Evolutionary conservation across 2,888 invertebrate genomes (phyloP), one percentile per base, ranked within the genome.

Genomic region (Brenthis hecate): DNA sequence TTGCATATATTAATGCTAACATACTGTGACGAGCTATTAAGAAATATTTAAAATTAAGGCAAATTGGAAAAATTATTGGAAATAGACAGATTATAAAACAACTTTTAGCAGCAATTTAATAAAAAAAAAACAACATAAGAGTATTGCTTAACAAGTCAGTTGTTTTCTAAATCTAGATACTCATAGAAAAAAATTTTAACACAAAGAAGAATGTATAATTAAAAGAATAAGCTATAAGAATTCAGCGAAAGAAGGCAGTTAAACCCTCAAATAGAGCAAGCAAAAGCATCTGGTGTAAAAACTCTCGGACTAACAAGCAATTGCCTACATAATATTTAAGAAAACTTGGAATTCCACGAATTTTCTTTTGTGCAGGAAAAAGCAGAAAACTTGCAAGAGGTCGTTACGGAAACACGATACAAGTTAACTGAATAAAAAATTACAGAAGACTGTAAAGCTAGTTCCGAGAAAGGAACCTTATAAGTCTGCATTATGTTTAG

Each of bases 371-470:
- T 53, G 47, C 36, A 32, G 36, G 62, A 63, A 69, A 72, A 65
- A 51, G 53, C 56, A 57, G 66, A 72, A 73, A 62, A 69, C 67
- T 72, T 66, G 56, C 43, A 56, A 70, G 60, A 69, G 70, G 64
- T 72, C 68, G 69, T 72, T 73, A 73, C 14, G 68, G 57, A 67
- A 74, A 68, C 69, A 62, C 69, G 71, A 71, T 69, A 66, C 70
- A 66, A 72, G 67, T 58, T 68, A 69, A 67, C 60, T 69, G 67
- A 68, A 69, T 69, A 69, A 72, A 72, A 74, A 72, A 67, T 55
- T 68, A 63, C 54, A 51, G 68, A 66, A 69, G 67, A 68, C 69
- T 61, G 69, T 60, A 64, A 63, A 72, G 56, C 63, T 58, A 63
- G 56, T 72, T 68, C 13, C 65, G 32, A 53, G 65, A 66, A 68